Base-by-base conservation (phyloP, 2,888 invertebrate genomes). In the Balanococcus diminutus region DNA sequence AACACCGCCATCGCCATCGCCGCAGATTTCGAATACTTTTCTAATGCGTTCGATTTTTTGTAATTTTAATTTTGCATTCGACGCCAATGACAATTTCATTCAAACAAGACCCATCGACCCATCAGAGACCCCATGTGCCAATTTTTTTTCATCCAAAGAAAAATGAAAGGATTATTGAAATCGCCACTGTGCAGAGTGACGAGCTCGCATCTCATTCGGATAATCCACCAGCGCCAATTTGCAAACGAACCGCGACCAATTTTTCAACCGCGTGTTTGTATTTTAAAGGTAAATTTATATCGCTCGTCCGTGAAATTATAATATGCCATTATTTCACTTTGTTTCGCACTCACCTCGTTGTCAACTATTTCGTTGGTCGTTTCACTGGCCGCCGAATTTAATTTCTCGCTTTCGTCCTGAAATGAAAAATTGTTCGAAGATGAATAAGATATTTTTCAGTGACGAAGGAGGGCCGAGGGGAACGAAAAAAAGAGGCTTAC, bases 401-500 rank as follows among this genome's bases (percentile, higher is more conserved):
- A 16, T 84, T 72, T 72, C 22, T 84, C 84, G 31, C 16, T 75
- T n/a, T 75, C 75, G 6, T 84, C 84, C 84, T 84, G 42, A 31
- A n/a, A 86, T 32, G 28, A 72, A 14, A 19, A 16, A 46, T 5
- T 36, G 67, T 79, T 56, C 14, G 11, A 6, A 42, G 11, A 42
- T 9, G 8, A 42, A 14, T 9, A 42, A 42, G 46, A 8, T n/a
- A 72, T 5, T 56, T 32, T 51, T 51, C 42, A 86, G 61, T n/a
- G n/a, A 36, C 36, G 36, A 36, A n/a, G n/a, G n/a, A n/a, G n/a
- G n/a, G 36, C 36, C 36, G 42, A 42, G 42, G 42, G 16, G 42
- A n/a, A n/a, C n/a, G 42, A 6, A 42, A 42, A 42, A 42, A 42
- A 42, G 5, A 1, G 0, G 14, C 84, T 93, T 91, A 96, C 96